Conservation (phyloP, 2,888 invertebrate species). For the Matsumyia berberina region DNA sequence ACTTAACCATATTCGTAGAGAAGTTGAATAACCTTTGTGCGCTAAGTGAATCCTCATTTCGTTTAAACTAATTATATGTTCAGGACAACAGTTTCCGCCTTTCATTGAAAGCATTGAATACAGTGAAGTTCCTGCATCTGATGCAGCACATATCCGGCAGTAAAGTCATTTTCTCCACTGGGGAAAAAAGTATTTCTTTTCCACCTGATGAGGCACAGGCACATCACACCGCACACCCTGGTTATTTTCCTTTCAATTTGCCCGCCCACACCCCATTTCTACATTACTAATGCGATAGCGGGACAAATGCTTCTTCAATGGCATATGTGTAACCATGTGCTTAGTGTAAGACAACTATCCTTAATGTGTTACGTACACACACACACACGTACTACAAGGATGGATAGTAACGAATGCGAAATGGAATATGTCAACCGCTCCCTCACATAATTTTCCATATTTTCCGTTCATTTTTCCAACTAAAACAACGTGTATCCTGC, state of each 20-base stretch:
- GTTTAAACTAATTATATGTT: constrained; percentile 60
- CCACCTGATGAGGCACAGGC: constrained; percentile 52
- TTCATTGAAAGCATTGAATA: constrained; percentile 67
- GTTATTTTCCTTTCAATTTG: not conserved
- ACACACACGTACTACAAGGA: constrained; percentile 52
- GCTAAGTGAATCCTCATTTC: constrained; percentile 14
- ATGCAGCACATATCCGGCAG: constrained; percentile 53
- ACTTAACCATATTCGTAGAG: too few species aligned
- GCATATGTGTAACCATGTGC: constrained; percentile 16
- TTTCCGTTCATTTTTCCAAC: constrained; percentile 48
- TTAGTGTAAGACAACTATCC: constrained; percentile 68
- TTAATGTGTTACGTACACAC: constrained; percentile 71
- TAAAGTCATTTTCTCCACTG: constrained; percentile 47
- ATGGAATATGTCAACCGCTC: constrained; percentile 72
- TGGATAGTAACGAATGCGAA: constrained; percentile 48
- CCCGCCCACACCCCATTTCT: constrained; percentile 10
- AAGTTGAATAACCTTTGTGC: constrained; percentile 33
- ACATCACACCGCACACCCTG: not conserved
- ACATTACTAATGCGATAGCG: constrained; percentile 69
- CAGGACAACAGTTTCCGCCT: constrained; percentile 55
- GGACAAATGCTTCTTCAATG: constrained; percentile 60
- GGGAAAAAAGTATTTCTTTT: constrained; percentile 53
- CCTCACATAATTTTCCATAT: constrained; percentile 70
- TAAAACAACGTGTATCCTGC: constrained; percentile 60
- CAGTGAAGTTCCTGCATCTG: constrained; percentile 47